Base-by-base conservation (phyloP, 2,888 invertebrate species). In the Chrysodeixis includens region DNA sequence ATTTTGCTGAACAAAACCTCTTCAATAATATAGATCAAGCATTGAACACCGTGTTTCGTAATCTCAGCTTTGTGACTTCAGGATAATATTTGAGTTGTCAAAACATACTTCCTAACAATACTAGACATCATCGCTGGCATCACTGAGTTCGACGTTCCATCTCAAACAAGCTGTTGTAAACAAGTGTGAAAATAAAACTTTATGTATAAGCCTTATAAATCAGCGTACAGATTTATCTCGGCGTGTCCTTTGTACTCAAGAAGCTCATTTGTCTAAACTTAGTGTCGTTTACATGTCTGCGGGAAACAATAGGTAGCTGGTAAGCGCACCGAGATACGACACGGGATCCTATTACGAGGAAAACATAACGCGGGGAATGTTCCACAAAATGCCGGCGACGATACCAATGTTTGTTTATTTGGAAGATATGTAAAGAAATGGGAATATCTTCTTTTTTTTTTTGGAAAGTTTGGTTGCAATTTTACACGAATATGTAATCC, bases 211-310 rank as follows among this genome's bases (percentile, higher is more conserved):
- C 20, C 26, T 52, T 14, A 8, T 22, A 14, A 26, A 22, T 52
- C 26, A 52, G 12, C 52, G 14, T 10, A 14, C 20, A 26, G 22
- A 14, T 52, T 52, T 22, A 52, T 52, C 52, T 22, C 22, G 8
- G 12, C 52, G 60, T 22, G 14, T 59, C 40, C 14, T 10, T 18
- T 14, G 16, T 49, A 35, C 63, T 35, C 35, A 71, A 74, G 67
- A 71, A 59, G 61, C 66, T 71, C 71, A 74, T 78, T 78, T 79
- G 71, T 71, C 77, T 65, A 62, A 78, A 79, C 64, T 60, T 65
- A 49, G 59, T 62, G 71, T 62, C 71, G 56, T 71, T 74, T 65
- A 55, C 65, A 79, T 62, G 49, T 55, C 57, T 30, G 30, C 49
- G 22, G 73, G 56, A 69, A 73, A 75, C 78, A 79, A 74, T 62